Evolutionary conservation across 2,888 invertebrate genomes (phyloP).

Genomic region (Punctoribates punctum): DNA sequence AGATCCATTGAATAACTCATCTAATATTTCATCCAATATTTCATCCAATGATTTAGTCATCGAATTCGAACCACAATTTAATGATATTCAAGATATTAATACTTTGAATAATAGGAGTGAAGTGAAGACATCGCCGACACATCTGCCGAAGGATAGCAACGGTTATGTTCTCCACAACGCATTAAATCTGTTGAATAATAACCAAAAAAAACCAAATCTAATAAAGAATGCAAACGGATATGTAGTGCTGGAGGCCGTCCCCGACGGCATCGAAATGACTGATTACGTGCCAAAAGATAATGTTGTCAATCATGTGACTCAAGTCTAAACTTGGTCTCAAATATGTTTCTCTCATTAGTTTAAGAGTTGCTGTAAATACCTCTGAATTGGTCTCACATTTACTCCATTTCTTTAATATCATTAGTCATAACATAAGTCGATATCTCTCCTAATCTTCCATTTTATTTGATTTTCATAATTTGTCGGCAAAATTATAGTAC

Average conservation of each 20-base stretch:
- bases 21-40: not conserved
- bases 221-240: slow-evolving; percentile 23
- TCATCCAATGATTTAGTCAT: not conserved
- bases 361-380: not conserved
- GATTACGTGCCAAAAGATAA: slow-evolving; percentile 13
- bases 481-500: slow-evolving; percentile 25
- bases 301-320: slow-evolving; percentile 7
- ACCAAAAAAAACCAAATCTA: not conserved
- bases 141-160: not conserved
- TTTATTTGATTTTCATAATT: not conserved
- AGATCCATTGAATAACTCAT: slow-evolving; percentile 14
- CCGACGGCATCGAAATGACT: slow-evolving; percentile 14
- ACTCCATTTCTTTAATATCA: not conserved
- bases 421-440: not conserved
- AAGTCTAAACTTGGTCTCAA: slow-evolving; percentile 13
- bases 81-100: not conserved
- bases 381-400: not conserved
- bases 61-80: not conserved
- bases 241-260: not conserved
- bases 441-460: not conserved
- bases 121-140: not conserved
- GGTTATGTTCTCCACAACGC: slow-evolving; percentile 16
- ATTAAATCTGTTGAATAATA: not conserved
- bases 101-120: not conserved
- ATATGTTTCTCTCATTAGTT: not conserved